Percentiles rank a stretch among this genome's conserved stretches.
phyloP scores from a whole-genome alignment of 2,888 invertebrate genomes.

The Lydus trimaculatus region DNA sequence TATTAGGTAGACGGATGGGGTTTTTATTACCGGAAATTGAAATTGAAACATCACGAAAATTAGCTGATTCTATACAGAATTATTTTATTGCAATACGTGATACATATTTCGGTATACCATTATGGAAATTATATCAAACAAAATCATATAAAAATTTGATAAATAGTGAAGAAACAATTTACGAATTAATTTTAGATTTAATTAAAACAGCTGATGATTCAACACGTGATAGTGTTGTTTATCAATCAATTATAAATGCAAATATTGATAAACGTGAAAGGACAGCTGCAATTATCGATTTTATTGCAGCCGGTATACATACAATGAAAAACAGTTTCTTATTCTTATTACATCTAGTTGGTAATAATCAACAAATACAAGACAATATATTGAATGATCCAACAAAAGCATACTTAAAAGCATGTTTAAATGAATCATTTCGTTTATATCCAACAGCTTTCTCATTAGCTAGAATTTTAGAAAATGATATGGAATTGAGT shows the following conservation, averaged over 20 bases:
- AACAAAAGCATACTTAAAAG: slow-evolving; percentile 70
- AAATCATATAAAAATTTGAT: slow-evolving; percentile 74
- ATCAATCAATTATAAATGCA: slow-evolving; percentile 76
- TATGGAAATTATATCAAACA: slow-evolving; percentile 83
- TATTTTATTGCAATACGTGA: slow-evolving; percentile 82
- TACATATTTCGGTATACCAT: slow-evolving; percentile 80
- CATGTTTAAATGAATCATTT: slow-evolving; percentile 81
- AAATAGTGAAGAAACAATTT: slow-evolving; percentile 80
- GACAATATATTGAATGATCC: slow-evolving; percentile 67
- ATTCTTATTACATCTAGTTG: slow-evolving; percentile 78
- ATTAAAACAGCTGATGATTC: slow-evolving; percentile 70
- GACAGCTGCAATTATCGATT: slow-evolving; percentile 85
- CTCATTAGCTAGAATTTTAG: slow-evolving; percentile 78
- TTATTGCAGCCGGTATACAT: slow-evolving; percentile 87
- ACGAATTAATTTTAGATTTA: slow-evolving; percentile 77
- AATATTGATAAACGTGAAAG: slow-evolving; percentile 81
- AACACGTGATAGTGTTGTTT: slow-evolving; percentile 71
- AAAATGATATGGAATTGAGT: slow-evolving; percentile 73
- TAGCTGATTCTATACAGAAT: slow-evolving; percentile 78
- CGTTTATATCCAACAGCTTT: slow-evolving; percentile 79
- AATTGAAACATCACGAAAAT: slow-evolving; percentile 65
- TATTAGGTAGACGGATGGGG: slow-evolving; percentile 80
- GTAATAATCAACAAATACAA: slow-evolving; percentile 72
- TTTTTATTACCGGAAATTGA: slow-evolving; percentile 63
- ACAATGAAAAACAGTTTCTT: slow-evolving; percentile 85